Conservation (phyloP, 2,113 vertebrate species). For the Hippopotamus amphibius region DNA sequence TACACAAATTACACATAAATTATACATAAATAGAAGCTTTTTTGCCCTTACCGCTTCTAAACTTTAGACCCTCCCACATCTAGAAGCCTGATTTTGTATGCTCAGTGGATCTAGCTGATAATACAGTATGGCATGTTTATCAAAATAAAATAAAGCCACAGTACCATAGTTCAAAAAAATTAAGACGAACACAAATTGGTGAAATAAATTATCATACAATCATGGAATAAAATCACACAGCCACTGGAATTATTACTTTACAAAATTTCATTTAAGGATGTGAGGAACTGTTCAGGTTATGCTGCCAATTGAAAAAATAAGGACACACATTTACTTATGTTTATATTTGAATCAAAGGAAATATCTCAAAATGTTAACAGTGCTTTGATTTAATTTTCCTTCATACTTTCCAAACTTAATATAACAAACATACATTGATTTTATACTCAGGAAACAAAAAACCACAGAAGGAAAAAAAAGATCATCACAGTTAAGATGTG, state of each 20-base stretch:
- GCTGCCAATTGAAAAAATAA: background rate
- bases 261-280: background rate
- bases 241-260: background rate
- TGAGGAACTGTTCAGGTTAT: background rate
- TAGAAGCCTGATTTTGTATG: background rate
- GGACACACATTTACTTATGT: background rate
- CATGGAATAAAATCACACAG: background rate
- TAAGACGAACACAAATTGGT: background rate
- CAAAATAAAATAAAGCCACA: slow-evolving; percentile 41
- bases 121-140: background rate
- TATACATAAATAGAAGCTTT: background rate
- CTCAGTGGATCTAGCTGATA: background rate
- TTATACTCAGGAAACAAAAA: background rate
- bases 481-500: background rate
- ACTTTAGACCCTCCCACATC: background rate
- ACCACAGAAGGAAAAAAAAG: background rate
- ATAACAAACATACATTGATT: background rate
- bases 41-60: background rate
- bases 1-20: background rate
- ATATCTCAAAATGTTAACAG: background rate
- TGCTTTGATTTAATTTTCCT: background rate
- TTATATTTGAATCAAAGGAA: background rate
- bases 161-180: background rate
- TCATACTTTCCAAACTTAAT: background rate
- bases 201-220: slow-evolving; percentile 2